Percentiles rank a stretch among this genome's conserved stretches.
Conservation (phyloP, 2,797 vertebrate genomes). For the Pangasius mekongensis region DNA sequence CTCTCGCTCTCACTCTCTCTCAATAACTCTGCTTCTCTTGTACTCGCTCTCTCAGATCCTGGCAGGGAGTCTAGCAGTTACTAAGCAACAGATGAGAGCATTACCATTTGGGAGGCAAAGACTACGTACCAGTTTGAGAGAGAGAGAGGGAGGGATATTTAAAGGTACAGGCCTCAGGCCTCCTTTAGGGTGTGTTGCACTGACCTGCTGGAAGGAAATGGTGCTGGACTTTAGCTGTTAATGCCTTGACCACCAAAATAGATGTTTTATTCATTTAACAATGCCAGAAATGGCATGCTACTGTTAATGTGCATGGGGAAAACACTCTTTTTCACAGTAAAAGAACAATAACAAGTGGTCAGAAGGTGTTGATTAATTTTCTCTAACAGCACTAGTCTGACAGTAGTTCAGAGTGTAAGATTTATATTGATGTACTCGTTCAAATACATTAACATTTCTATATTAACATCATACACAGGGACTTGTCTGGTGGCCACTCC, state of each 20-base stretch:
- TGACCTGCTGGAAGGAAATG: conserved; percentile 15
- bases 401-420: background rate
- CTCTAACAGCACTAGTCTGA: background rate
- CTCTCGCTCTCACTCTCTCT: conserved; percentile 14
- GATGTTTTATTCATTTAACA: background rate
- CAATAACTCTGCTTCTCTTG: conserved; percentile 34
- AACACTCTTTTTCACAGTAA: background rate
- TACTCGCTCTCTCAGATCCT: conserved; percentile 53
- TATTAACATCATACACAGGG: background rate
- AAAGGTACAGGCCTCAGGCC: conserved; percentile 32
- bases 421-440: background rate
- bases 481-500: background rate
- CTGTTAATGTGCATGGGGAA: background rate
- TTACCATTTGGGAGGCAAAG: conserved; percentile 53
- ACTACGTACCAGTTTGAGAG: conserved; percentile 44
- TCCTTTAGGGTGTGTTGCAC: conserved; percentile 13
- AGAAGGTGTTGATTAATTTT: background rate
- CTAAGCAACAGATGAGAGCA: conserved; percentile 66
- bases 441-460: background rate
- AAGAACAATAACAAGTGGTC: conserved; percentile 6
- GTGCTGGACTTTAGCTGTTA: background rate
- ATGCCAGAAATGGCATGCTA: background rate
- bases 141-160: conserved; percentile 29
- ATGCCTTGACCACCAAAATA: background rate
- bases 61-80: conserved; percentile 62